Percentiles rank a stretch among this genome's conserved stretches.
phyloP scores from a whole-genome alignment of 2,113 vertebrate genomes.

The Bathybates hornii region DNA sequence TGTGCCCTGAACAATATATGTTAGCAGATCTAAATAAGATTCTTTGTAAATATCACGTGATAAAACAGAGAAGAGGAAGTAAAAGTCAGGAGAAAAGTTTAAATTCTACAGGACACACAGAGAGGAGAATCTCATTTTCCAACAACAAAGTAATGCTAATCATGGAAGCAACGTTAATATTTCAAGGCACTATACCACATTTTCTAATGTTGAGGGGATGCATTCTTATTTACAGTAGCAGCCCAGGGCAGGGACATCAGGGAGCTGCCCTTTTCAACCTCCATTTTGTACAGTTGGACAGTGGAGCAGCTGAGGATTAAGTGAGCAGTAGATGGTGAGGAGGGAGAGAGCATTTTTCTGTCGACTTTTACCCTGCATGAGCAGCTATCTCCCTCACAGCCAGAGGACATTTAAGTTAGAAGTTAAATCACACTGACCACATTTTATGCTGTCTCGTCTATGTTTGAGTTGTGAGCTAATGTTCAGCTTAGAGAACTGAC shows the following conservation, averaged over 20 bases:
- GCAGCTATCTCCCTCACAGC: neutral
- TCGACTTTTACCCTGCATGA: neutral
- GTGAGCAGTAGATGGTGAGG: slow-evolving; percentile 2
- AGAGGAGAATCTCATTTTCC: neutral
- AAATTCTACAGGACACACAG: neutral
- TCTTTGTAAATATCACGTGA: neutral
- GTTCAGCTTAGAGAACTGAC: neutral
- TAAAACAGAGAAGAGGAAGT: neutral
- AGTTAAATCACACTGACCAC: neutral
- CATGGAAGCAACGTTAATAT: neutral
- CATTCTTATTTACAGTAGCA: slow-evolving; percentile 37
- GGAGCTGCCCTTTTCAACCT: slow-evolving; percentile 45
- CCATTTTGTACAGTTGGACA: slow-evolving; percentile 42
- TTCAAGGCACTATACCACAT: neutral
- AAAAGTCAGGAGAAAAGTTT: neutral
- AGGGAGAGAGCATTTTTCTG: neutral
- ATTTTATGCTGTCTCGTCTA: neutral
- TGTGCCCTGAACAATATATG: neutral
- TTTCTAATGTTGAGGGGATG: neutral
- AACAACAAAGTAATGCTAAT: neutral
- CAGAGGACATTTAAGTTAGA: neutral
- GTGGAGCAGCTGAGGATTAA: slow-evolving; percentile 28
- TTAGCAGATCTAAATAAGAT: neutral
- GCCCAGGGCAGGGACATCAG: slow-evolving; percentile 15
- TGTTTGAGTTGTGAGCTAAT: neutral